Evolutionary conservation across 2,113 vertebrate species (phyloP), one percentile per base, ranked within the genome.

Genomic region (Rhinopomastus cyanomelas): DNA sequence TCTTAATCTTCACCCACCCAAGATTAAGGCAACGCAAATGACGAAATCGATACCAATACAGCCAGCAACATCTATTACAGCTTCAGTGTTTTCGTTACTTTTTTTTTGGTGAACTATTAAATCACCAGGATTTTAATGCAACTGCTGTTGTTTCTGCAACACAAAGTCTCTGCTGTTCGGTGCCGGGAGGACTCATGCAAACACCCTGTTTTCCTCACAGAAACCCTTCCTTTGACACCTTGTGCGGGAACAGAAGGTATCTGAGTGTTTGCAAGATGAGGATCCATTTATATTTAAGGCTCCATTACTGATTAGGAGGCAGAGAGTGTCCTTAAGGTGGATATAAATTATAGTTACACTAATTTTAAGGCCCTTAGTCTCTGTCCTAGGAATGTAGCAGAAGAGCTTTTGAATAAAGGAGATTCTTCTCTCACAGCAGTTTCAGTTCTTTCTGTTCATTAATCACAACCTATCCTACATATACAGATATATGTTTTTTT

Each of bases 1-100:
- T 93, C 89, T 87, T 96, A 89, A 96, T 92, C 96, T 94, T 92
- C 88, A 96, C 95, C 96, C 94, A 92, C 91, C 92, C 82, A 95
- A 96, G 93, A 96, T 96, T 96, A 96, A 96, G 88, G 78, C 89
- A 95, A 95, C 0, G n/a, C 85, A 84, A 92, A 88, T 91, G 39
- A 93, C 88, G 88, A 95, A 94, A 96, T 86, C 77, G 92, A 91
- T 94, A 93, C 88, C 22, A 62, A 66, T 81, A 80, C 74, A 84
- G 42, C 78, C 65, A 93, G 91, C 82, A 95, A 84, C 89, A 94
- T 95, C 93, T 89, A 89, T 94, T 93, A 75, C 81, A 89, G 71
- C 55, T 96, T 81, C 84, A 74, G 48, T 92, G 89, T 85, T 93
- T 93, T 85, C 83, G 29, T 93, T 85, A 2, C 6, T 34, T 93